Evolutionary conservation across 2,888 invertebrate species (phyloP).

Genomic region (Aphrophora alni): DNA sequence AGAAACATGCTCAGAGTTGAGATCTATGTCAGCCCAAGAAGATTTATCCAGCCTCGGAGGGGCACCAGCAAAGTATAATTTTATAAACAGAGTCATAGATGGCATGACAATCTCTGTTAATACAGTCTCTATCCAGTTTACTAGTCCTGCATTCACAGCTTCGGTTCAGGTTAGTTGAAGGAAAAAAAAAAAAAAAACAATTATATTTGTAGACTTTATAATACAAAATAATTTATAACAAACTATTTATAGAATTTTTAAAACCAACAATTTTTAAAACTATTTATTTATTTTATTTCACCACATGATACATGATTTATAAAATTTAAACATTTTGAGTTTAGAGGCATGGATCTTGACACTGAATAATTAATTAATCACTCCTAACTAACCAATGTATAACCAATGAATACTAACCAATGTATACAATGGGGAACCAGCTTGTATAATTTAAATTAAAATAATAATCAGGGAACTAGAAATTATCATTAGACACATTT

Average conservation of each 20-base stretch:
- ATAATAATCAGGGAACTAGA: no score
- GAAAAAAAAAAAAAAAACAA: no score
- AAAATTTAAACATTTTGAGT: no score
- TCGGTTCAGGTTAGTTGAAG: constrained; percentile 90
- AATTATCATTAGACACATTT: no score
- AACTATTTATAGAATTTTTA: background rate
- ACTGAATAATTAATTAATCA: no score
- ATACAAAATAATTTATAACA: background rate
- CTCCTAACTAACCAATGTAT: no score
- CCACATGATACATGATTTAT: no score
- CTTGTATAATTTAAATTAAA: no score
- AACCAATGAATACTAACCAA: no score
- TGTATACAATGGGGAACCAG: no score
- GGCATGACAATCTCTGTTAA: constrained; percentile 97
- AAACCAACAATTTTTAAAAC: background rate
- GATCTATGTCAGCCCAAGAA: constrained; percentile 66
- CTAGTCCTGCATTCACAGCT: constrained; percentile 93
- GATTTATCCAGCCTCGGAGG: constrained; percentile 64
- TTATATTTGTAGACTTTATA: background rate
- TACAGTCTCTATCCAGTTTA: constrained; percentile 91
- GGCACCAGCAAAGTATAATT: constrained; percentile 78
- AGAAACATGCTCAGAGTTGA: constrained; percentile 89
- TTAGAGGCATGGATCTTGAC: no score
- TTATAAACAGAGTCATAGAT: constrained; percentile 94
- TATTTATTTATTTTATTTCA: background rate